phyloP scores from a whole-genome alignment of 2,888 invertebrate genomes.

The Diadegma fenestrale region DNA sequence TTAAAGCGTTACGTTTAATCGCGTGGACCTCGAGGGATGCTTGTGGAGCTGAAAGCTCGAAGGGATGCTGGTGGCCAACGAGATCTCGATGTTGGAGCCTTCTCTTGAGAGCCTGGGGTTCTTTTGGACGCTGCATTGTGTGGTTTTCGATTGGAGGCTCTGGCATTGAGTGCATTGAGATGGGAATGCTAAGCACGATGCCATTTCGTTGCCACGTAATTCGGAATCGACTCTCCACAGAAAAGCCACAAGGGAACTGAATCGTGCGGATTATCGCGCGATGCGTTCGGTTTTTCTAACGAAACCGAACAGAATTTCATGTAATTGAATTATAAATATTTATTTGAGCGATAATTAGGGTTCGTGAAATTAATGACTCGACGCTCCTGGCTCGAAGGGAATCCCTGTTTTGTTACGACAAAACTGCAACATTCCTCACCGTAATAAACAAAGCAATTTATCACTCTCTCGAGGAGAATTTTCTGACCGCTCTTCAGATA shows the following conservation, averaged over 20 bases:
- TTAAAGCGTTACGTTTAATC: slow-evolving; percentile 60
- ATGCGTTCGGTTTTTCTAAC: not conserved
- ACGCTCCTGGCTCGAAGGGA: not conserved
- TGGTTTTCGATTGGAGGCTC: slow-evolving; percentile 30
- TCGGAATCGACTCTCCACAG: not conserved
- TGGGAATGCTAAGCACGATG: not conserved
- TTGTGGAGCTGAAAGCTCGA: not conserved
- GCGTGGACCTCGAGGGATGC: slow-evolving; percentile 31
- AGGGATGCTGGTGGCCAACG: not conserved
- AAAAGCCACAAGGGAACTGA: not conserved
- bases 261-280: not conserved
- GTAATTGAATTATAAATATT: not conserved
- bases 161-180: not conserved
- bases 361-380: not conserved
- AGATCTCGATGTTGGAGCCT: not conserved
- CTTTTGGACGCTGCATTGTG: slow-evolving; percentile 26
- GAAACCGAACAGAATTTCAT: not conserved
- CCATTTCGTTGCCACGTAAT: not conserved
- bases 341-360: not conserved
- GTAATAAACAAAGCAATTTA: slow-evolving; percentile 8
- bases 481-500: not conserved
- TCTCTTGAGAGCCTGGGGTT: not conserved
- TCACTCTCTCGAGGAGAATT: not conserved
- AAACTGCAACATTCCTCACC: not conserved
- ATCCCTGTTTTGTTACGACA: not conserved